Evolutionary conservation across 2,113 vertebrate genomes (phyloP).

Genomic region (Calyptommatus sinebrachiatus): DNA sequence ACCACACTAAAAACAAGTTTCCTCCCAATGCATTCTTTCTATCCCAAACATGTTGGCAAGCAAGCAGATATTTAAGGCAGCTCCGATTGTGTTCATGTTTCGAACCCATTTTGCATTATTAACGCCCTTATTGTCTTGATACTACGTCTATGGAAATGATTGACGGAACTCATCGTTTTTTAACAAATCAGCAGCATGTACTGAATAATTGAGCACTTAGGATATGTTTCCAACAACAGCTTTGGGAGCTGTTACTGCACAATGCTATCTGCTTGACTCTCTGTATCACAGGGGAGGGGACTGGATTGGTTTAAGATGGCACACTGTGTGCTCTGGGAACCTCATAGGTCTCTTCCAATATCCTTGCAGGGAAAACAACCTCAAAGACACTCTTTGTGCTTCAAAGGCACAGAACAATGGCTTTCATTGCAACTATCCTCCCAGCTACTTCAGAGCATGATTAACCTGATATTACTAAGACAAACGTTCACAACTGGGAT

Average conservation of each 20-base stretch:
- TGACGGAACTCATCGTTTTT: constrained; percentile 43
- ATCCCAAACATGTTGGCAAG: background rate
- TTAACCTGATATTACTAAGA: constrained; percentile 2
- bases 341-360: constrained; percentile 41
- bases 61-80: background rate
- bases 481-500: background rate
- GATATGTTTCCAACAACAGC: constrained; percentile 50
- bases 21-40: background rate
- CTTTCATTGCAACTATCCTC: background rate
- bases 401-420: constrained; percentile 4
- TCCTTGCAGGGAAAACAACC: background rate
- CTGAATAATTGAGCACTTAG: constrained; percentile 46
- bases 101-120: fast-evolving
- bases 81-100: constrained; percentile 12
- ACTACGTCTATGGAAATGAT: constrained; percentile 44
- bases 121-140: constrained; percentile 11
- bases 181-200: constrained; percentile 53
- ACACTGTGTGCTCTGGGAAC: constrained; percentile 49
- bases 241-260: constrained; percentile 58
- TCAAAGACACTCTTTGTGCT: background rate
- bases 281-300: constrained; percentile 63
- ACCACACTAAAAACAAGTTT: background rate
- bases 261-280: constrained; percentile 54
- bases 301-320: constrained; percentile 56
- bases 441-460: background rate